Evolutionary conservation across 2,113 vertebrate species (phyloP), one percentile per base, ranked within the genome.

Genomic region (Cettia cetti): DNA sequence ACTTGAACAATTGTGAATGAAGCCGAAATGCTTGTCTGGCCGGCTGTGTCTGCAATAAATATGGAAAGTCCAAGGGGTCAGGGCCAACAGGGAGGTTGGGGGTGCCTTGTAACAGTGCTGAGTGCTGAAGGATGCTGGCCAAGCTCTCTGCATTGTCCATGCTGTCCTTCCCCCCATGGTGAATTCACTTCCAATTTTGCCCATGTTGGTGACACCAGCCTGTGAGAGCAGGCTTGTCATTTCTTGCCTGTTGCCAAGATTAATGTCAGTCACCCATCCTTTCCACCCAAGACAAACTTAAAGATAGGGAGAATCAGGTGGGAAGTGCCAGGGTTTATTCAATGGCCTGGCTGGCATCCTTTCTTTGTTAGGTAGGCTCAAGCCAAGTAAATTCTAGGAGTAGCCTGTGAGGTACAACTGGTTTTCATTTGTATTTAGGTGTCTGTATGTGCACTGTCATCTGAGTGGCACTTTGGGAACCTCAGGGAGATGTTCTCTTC

Each of bases 341-440:
- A 65, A 24, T 9, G 5, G 7, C 15, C 24, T 27, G 30, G 28
- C 2, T 56, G 13, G 7, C 20, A 63, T 91, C 13, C 11, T 17
- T 75, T 54, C 60, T 77, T 57, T 27, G 50, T 14, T 23, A 28
- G 7, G 10, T 21, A 40, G 3, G 22, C 15, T 86, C 31, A 80
- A 72, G 68, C 33, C 9, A 80, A 76, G 26, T 40, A 1, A 65
- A 24, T 80, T 82, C 27, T 52, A 75, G 27, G 10, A 64, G 11
- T 39, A 66, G 57, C 2, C 8, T 82, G 21, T 0, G 0, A 82
- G 37, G 10, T 57, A 30, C 16, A 42, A 27, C 7, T 20, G 18
- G 3, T 79, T 95, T 81, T 50, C 6, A 2, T 16, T 64, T 18
- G 11, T 5, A n/a, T 72, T 72, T 33, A 42, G 7, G 31, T 37